Evolutionary conservation across 2,113 vertebrate genomes (phyloP).

Genomic region (Pithys albifrons): DNA sequence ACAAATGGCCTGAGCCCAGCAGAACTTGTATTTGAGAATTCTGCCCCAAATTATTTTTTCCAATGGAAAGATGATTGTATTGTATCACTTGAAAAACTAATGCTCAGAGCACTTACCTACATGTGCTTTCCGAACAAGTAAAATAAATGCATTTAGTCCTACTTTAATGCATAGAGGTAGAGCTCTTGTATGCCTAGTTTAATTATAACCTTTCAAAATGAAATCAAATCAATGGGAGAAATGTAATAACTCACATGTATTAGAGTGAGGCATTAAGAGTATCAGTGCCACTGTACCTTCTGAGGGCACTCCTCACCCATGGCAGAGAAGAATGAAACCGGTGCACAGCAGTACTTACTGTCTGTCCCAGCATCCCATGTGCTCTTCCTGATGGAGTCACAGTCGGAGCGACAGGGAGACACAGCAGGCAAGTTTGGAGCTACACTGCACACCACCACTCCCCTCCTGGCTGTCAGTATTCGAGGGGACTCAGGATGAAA

Average conservation of each 20-base stretch:
- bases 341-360: conserved; percentile 69
- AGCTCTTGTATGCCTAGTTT: not conserved
- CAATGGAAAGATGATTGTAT: not conserved
- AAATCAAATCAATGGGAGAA: not conserved
- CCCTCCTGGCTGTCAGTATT: conserved; percentile 86
- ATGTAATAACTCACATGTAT: not conserved
- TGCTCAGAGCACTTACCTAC: not conserved
- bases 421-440: conserved; percentile 90
- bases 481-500: conserved; percentile 94
- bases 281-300: not conserved
- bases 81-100: not conserved
- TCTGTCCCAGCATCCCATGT: conserved; percentile 87
- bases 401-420: conserved; percentile 91
- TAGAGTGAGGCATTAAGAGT: not conserved
- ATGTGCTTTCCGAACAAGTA: not conserved
- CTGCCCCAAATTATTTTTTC: not conserved
- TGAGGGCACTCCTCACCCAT: not conserved
- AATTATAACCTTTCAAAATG: not conserved
- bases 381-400: conserved; percentile 91
- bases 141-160: not conserved
- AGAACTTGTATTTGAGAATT: not conserved
- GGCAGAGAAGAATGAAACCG: accelerated
- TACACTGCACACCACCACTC: conserved; percentile 95
- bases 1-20: not conserved
- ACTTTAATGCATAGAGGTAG: not conserved